Evolutionary conservation across 1,140 invertebrate genomes (phyloP), one percentile per base, ranked within the genome.

Genomic region (Leptopilina clavipes): DNA sequence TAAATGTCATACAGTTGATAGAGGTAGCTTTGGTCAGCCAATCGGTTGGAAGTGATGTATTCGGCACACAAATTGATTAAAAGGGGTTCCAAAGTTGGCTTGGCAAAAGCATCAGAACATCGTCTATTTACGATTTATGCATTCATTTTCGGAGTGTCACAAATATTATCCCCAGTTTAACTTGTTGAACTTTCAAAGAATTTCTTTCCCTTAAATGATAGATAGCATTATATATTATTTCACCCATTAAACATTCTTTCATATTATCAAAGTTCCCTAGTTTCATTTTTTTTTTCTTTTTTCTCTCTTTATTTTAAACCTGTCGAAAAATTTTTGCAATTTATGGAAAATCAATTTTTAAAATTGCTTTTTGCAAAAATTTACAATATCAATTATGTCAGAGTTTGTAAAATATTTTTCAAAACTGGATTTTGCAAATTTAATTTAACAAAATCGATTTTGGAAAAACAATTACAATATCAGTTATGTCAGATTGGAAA

Each of bases 11-110:
- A 22, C 22, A 65, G 59, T 65, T 37, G 22, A 65, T 65, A 37
- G 59, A 17, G 17, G 71, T 12, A 18, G 71, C 40, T 72, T 72
- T 72, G 40, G 45, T 48, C 40, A 72, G 71, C 59, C 59, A 65
- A 65, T 65, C 59, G 59, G 59, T 65, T 65, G 59, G 59, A 65
- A 65, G 59, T 65, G 59, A 65, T 65, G 59, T 37, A 65, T 65
- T 65, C 25, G 1, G 59, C 59, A 65, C 59, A 65, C 59, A 65
- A 65, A 65, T 65, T 65, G 59, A 65, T 65, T 65, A 65, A 65
- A 65, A 31, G 59, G 59, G 59, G 59, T 65, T 40, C 31, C 59
- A 11, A 31, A 65, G 22, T 65, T n/a, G 59, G 19, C 22, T 31
- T 65, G 25, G 59, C 59, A 31, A 65, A 65, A 65, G 59, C 59